These are phyloP conservation scores for Peromyscus aztecus DNA, from an alignment of 2,797 vertebrate genomes.

Conservation along the genomic window DNA sequence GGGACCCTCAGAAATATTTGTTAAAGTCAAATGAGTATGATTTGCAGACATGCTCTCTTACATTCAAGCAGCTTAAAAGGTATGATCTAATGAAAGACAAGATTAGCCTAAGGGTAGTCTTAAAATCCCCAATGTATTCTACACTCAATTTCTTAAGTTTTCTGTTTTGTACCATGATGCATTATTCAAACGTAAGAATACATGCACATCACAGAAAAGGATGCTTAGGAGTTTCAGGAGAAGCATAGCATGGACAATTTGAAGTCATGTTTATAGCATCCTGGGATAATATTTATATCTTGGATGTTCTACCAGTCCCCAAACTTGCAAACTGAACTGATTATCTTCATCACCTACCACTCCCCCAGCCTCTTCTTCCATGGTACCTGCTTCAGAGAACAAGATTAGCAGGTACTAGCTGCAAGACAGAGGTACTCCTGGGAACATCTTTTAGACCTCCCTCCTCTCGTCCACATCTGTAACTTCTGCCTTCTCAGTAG, in stretches of 20 bases:
- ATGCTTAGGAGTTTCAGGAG: not conserved
- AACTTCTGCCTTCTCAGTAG: not conserved
- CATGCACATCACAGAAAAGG: not conserved
- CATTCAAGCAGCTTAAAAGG: not conserved
- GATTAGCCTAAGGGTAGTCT: not conserved
- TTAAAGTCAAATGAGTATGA: not conserved
- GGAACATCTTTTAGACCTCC: too few species aligned
- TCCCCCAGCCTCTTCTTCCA: not conserved
- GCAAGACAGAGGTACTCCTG: not conserved
- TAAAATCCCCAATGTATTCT: not conserved
- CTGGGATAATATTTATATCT: not conserved
- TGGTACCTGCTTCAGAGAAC: not conserved
- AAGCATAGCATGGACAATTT: not conserved
- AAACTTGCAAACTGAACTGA: not conserved
- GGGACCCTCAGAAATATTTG: slow-evolving; percentile 14
- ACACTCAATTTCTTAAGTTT: not conserved
- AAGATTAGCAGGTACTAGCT: not conserved
- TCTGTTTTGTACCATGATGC: not conserved
- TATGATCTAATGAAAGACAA: slow-evolving; percentile 31
- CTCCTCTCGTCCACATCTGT: not conserved
- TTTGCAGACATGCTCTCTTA: not conserved
- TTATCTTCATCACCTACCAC: not conserved
- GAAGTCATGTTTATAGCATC: not conserved
- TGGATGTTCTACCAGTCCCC: not conserved
- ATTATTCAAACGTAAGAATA: not conserved